These are phyloP conservation scores for Harmothoe impar DNA, from an alignment of 2,888 invertebrate species.

Conservation along the genomic window DNA sequence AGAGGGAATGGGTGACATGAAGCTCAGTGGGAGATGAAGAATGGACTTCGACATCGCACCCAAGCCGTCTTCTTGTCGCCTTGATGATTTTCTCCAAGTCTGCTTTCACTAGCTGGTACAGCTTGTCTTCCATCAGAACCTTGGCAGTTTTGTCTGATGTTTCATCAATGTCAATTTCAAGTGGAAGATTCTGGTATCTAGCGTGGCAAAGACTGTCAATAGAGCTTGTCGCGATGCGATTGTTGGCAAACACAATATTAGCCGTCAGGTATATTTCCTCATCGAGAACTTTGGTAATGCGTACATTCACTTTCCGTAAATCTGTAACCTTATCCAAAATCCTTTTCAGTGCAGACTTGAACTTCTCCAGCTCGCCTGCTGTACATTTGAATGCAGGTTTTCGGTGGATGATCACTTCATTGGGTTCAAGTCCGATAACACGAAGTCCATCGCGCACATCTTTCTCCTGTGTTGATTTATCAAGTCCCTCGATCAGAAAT, in stretches of 20 bases:
- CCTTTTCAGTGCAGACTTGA: slow-evolving; percentile 28
- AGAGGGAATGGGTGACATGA: background rate
- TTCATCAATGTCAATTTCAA: no score
- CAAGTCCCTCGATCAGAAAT: slow-evolving; percentile 35
- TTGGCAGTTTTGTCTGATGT: background rate
- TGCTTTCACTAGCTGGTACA: background rate
- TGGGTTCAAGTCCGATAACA: background rate
- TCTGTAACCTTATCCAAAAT: slow-evolving; percentile 38
- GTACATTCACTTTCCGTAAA: background rate
- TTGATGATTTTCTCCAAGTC: background rate
- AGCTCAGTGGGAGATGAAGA: background rate
- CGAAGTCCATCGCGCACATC: background rate
- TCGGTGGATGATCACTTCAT: background rate
- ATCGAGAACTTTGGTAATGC: background rate
- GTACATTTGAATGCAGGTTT: background rate
- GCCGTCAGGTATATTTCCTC: slow-evolving; percentile 14
- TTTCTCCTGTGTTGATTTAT: background rate
- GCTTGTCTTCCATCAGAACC: background rate
- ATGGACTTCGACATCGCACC: background rate
- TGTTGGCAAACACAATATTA: background rate
- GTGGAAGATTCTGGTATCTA: background rate
- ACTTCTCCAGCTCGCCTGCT: slow-evolving; percentile 29
- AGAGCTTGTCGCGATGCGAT: slow-evolving; percentile 2
- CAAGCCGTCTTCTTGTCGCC: background rate
- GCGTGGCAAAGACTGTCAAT: background rate